Conservation (phyloP, 1,140 invertebrate species). For the Pentalonia nigronervosa region DNA sequence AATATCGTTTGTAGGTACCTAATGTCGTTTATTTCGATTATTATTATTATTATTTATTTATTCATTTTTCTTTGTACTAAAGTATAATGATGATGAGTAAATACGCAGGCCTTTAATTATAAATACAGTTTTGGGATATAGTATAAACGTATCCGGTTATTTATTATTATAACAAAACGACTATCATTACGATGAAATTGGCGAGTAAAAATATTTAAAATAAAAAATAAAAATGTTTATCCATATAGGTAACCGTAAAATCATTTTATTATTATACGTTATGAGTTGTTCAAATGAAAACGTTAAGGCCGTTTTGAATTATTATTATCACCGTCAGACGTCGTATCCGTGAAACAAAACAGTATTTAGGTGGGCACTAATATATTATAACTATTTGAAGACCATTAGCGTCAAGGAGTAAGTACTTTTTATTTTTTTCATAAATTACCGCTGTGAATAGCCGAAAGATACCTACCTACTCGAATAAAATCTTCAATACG, state of each 20-base stretch:
- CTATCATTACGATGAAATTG: neutral
- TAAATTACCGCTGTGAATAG: neutral
- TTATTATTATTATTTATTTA: constrained; percentile 18
- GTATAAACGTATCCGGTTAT: neutral
- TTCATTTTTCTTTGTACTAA: neutral
- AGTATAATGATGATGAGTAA: neutral
- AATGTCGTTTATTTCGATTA: neutral
- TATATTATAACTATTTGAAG: constrained; percentile 11
- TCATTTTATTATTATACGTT: constrained; percentile 15
- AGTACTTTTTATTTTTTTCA: neutral
- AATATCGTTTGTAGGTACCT: neutral
- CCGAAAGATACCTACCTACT: neutral
- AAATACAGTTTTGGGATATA: neutral
- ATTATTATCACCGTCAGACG: neutral
- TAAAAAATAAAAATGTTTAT: constrained; percentile 6
- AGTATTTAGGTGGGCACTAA: neutral
- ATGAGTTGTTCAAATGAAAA: neutral
- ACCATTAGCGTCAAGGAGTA: neutral
- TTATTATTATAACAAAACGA: neutral
- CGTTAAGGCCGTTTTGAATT: neutral
- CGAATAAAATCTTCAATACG: neutral
- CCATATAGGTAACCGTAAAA: constrained; percentile 4
- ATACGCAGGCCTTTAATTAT: neutral
- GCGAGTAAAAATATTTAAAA: neutral
- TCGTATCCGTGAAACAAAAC: neutral